phyloP scores from a whole-genome alignment of 1,140 invertebrate species.

The Formica exsecta region DNA sequence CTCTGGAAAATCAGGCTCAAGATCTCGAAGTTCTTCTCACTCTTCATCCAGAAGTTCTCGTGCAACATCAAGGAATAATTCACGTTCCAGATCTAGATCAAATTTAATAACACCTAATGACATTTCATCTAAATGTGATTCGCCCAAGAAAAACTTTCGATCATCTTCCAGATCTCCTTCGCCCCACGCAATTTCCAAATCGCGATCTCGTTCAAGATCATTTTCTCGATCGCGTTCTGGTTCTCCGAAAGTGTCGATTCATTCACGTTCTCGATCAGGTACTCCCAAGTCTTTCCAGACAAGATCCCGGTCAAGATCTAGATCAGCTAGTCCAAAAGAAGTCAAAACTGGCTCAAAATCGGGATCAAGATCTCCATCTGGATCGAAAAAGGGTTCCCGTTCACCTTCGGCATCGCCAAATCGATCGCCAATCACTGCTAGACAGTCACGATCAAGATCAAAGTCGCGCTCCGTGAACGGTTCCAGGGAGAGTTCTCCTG shows the following conservation, averaged over 20 bases:
- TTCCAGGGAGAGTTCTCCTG: constrained; percentile 64
- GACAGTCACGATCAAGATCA: constrained; percentile 63
- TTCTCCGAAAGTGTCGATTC: constrained; percentile 25
- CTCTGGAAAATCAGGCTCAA: constrained; percentile 66
- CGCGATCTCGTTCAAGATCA: constrained; percentile 70
- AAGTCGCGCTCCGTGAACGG: constrained; percentile 62
- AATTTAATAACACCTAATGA: constrained; percentile 58
- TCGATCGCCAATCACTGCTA: constrained; percentile 12
- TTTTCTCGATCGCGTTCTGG: constrained; percentile 70
- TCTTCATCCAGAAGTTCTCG: constrained; percentile 62
- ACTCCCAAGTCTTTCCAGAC: constrained; percentile 44
- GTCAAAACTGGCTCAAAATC: constrained; percentile 15
- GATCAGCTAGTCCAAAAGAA: constrained; percentile 29
- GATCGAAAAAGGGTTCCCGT: constrained; percentile 48
- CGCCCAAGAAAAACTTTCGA: constrained; percentile 57
- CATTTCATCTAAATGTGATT: constrained; percentile 39
- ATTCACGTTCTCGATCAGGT: constrained; percentile 33
- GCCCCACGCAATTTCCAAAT: constrained; percentile 44
- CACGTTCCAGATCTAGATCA: constrained; percentile 69
- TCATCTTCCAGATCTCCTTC: constrained; percentile 64
- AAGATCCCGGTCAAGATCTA: constrained; percentile 32
- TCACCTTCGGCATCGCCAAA: constrained; percentile 47
- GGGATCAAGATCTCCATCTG: constrained; percentile 73
- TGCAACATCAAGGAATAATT: constrained; percentile 63
- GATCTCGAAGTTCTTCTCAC: constrained; percentile 68